Evolutionary conservation across 2,797 vertebrate species (phyloP).

Genomic region (Coregonus suidteri): DNA sequence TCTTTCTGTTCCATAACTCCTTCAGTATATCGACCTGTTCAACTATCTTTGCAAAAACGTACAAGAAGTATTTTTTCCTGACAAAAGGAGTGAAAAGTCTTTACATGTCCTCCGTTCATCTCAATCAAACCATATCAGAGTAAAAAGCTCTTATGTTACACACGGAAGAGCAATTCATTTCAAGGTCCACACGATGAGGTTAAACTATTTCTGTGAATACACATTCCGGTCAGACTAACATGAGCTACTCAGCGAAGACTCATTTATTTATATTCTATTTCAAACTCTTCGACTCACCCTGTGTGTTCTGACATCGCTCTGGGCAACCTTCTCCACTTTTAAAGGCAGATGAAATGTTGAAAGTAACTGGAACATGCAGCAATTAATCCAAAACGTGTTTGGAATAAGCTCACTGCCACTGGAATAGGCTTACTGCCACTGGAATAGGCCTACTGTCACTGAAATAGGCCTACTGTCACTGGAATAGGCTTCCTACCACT

Average conservation of each 20-base stretch:
- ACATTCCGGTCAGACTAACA: constrained; percentile 41
- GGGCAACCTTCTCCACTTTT: background rate
- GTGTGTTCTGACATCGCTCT: background rate
- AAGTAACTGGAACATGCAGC: too few species aligned
- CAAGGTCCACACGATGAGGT: constrained; percentile 54
- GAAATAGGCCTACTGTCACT: too few species aligned
- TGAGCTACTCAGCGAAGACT: background rate
- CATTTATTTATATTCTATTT: constrained; percentile 13
- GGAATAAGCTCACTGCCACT: too few species aligned
- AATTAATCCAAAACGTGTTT: too few species aligned
- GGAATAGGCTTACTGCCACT: too few species aligned
- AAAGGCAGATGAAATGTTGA: background rate
- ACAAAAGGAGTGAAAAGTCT: constrained; percentile 3
- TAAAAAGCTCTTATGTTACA: constrained; percentile 53
- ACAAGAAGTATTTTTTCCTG: background rate
- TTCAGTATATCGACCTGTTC: background rate
- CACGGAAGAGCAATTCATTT: constrained; percentile 60
- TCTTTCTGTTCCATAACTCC: too few species aligned
- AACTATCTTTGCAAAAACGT: constrained; percentile 36
- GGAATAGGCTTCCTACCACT: too few species aligned
- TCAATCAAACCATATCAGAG: constrained; percentile 37
- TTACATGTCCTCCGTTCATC: constrained; percentile 32
- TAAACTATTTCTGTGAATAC: constrained; percentile 52
- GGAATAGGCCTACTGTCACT: too few species aligned
- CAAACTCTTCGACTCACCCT: background rate